phyloP scores from a whole-genome alignment of 2,113 vertebrate species.

The Ictidomys tridecemlineatus region DNA sequence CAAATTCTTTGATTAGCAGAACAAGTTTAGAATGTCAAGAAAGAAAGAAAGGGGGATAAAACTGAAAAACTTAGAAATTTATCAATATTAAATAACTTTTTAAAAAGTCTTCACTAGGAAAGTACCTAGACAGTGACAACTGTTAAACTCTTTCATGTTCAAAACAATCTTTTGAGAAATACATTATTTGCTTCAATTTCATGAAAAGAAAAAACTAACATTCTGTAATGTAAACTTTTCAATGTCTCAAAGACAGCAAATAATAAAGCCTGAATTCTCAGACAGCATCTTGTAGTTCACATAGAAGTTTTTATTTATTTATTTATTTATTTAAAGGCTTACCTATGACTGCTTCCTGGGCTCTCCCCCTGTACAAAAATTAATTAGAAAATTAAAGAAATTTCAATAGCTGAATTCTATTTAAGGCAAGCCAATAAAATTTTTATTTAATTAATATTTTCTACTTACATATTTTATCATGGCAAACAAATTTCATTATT shows the following conservation, averaged over 20 bases:
- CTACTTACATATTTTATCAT: neutral
- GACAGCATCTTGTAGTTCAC: neutral
- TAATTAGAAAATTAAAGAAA: slow-evolving; percentile 50
- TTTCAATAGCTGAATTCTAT: slow-evolving; percentile 32
- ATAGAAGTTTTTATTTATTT: neutral
- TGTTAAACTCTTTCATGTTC: neutral
- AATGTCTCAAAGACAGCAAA: slow-evolving; percentile 21
- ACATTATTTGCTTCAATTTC: neutral
- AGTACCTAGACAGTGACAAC: neutral
- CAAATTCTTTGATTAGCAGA: slow-evolving; percentile 2
- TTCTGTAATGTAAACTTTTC: neutral
- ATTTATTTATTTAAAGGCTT: slow-evolving; percentile 65
- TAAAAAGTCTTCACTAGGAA: slow-evolving; percentile 11
- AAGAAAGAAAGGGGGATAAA: neutral
- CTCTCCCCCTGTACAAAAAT: slow-evolving; percentile 88
- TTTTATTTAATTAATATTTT: slow-evolving; percentile 29
- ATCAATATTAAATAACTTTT: neutral
- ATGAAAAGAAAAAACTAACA: neutral
- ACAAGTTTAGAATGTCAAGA: slow-evolving; percentile 29
- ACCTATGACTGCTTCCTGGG: slow-evolving; percentile 91
- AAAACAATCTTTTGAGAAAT: neutral
- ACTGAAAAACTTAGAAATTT: slow-evolving; percentile 25
- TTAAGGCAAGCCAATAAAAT: neutral
- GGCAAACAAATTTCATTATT: slow-evolving; percentile 42
- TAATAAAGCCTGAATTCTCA: neutral